These are phyloP conservation scores for Cydia pomonella DNA, from an alignment of 1,140 invertebrate species.

Conservation along the genomic window DNA sequence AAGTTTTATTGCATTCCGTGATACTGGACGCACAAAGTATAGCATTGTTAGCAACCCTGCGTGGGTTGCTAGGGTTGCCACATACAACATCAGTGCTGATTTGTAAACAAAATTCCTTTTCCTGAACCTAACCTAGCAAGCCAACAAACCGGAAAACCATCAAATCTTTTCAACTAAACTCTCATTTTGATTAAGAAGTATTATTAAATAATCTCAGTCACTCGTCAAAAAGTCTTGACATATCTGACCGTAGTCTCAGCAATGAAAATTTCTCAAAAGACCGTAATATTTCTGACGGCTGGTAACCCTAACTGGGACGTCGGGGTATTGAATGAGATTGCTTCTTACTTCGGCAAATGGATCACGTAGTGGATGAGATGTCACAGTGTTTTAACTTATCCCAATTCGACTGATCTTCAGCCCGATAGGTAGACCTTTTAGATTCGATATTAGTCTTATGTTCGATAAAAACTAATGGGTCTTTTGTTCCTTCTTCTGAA, in stretches of 20 bases:
- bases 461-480: conserved; percentile 21
- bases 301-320: conserved; percentile 47
- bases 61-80: conserved; percentile 34
- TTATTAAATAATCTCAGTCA: too few species aligned
- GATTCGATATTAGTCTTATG: conserved; percentile 33
- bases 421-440: conserved; percentile 41
- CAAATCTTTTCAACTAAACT: too few species aligned
- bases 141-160: too few species aligned
- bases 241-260: too few species aligned
- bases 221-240: too few species aligned
- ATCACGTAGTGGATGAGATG: conserved; percentile 82
- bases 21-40: conserved; percentile 67
- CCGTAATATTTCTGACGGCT: conserved; percentile 32
- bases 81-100: too few species aligned
- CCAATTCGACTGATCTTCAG: conserved; percentile 65
- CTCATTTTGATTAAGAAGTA: too few species aligned
- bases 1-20: conserved; percentile 71
- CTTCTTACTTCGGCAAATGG: conserved; percentile 82
- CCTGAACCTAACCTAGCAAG: too few species aligned
- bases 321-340: conserved; percentile 81
- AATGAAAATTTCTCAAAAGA: too few species aligned
- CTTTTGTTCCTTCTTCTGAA: neutral
- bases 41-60: conserved; percentile 70
- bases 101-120: too few species aligned
- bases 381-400: conserved; percentile 81